Conservation (phyloP, 2,888 invertebrate genomes). For the Hypsopygia costalis region DNA sequence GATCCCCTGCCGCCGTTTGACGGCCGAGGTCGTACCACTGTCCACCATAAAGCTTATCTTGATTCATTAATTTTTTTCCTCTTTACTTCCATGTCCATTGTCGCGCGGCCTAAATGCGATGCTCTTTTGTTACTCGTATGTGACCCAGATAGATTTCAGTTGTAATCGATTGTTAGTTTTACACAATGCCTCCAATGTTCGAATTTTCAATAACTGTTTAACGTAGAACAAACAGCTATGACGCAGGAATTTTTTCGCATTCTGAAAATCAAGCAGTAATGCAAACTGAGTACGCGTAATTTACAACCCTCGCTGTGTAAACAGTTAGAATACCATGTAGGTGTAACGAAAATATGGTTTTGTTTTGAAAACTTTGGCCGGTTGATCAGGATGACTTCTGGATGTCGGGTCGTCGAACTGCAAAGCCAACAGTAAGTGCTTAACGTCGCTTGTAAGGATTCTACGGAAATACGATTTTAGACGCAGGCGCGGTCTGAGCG, state of each 20-base stretch:
- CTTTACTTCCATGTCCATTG: constrained; percentile 53
- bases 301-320: background rate
- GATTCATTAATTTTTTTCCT: constrained; percentile 64
- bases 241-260: constrained; percentile 17
- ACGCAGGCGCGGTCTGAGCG: constrained; percentile 49
- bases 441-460: constrained; percentile 78
- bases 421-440: constrained; percentile 74
- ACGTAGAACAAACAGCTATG: constrained; percentile 34
- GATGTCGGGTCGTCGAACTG: constrained; percentile 70
- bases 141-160: constrained; percentile 69
- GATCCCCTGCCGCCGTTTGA: constrained; percentile 69
- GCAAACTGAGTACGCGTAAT: background rate
- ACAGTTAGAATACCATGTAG: constrained; percentile 18
- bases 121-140: constrained; percentile 56
- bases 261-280: constrained; percentile 4
- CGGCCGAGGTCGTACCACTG: constrained; percentile 75
- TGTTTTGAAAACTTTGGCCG: constrained; percentile 48
- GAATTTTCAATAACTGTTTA: constrained; percentile 32
- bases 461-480: constrained; percentile 80
- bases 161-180: constrained; percentile 53
- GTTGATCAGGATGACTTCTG: constrained; percentile 57
- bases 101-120: constrained; percentile 54
- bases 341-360: constrained; percentile 40
- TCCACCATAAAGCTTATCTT: constrained; percentile 74
- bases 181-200: constrained; percentile 42